A percentile compares a stretch with the other conserved stretches of the same genome.
These are phyloP conservation scores for Ciona savignyi DNA, from an alignment of 23 tunicate genomes.

Conservation along the genomic window DNA sequence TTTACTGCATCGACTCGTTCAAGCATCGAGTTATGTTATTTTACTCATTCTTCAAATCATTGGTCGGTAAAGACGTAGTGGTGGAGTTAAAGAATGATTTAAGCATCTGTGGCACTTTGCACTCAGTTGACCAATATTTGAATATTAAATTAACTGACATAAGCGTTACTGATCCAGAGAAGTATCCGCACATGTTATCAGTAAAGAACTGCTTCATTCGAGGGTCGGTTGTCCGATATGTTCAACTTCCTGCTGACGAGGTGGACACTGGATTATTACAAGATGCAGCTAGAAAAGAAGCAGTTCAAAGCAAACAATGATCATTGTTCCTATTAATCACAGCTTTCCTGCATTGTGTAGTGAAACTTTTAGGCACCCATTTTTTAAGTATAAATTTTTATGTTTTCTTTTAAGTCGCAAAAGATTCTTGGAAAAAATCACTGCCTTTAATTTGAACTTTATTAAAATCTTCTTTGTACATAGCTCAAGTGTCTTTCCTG, in stretches of 20 bases:
- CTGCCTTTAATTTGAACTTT: too few relatives aligned
- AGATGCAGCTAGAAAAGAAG: constrained; percentile 95
- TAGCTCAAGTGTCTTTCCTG: too few relatives aligned
- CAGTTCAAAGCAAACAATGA: constrained; percentile 91
- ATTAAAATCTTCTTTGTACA: too few relatives aligned
- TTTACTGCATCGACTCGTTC: too few relatives aligned
- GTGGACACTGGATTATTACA: constrained; percentile 85
- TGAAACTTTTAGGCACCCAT: too few relatives aligned
- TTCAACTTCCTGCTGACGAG: too few relatives aligned
- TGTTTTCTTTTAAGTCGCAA: too few relatives aligned
- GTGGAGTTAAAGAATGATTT: constrained; percentile 97
- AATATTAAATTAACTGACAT: constrained; percentile 90
- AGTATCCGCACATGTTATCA: constrained; percentile 93
- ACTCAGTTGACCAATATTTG: constrained; percentile 96
- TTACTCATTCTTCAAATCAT: constrained; percentile 97
- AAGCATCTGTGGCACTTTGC: constrained; percentile 88
- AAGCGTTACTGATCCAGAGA: constrained; percentile 95
- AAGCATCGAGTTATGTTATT: too few relatives aligned
- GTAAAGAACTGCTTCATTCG: constrained; percentile 94
- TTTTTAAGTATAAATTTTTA: too few relatives aligned
- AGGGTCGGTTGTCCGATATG: constrained; percentile 94
- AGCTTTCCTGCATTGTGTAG: too few relatives aligned
- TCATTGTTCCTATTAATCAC: too few relatives aligned
- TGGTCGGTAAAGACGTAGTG: constrained; percentile 99
- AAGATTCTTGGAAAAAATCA: too few relatives aligned